Evolutionary conservation across 2,113 vertebrate species (phyloP).

Genomic region (Prolemur simus): DNA sequence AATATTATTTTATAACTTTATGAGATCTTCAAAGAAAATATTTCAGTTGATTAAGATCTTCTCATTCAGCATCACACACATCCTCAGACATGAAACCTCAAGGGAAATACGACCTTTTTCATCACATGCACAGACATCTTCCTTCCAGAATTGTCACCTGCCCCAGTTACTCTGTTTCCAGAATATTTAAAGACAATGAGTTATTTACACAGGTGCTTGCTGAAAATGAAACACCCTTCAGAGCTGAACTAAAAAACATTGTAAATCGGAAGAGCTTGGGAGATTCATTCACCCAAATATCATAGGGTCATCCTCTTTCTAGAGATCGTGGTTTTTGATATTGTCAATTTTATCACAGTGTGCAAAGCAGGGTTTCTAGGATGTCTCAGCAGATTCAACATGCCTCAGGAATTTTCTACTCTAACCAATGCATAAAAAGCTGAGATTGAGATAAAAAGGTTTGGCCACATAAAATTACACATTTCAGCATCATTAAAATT

Average conservation of each 20-base stretch:
- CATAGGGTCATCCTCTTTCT: neutral
- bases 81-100: neutral
- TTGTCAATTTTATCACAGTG: rapidly evolving
- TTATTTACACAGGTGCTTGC: conserved; percentile 70
- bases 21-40: neutral
- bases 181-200: neutral
- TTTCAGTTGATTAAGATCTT: neutral
- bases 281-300: neutral
- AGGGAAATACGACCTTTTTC: neutral
- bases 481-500: neutral
- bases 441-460: neutral
- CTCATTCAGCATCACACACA: neutral
- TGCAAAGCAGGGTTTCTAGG: neutral
- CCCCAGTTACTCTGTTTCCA: neutral
- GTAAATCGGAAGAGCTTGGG: neutral
- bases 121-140: neutral
- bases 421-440: neutral
- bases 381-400: rapidly evolving
- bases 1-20: neutral
- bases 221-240: conserved; percentile 77
- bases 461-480: neutral
- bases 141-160: neutral
- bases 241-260: neutral
- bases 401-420: neutral
- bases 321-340: neutral